Conservation (phyloP, 1,140 invertebrate species). For the Drosophila elegans region DNA sequence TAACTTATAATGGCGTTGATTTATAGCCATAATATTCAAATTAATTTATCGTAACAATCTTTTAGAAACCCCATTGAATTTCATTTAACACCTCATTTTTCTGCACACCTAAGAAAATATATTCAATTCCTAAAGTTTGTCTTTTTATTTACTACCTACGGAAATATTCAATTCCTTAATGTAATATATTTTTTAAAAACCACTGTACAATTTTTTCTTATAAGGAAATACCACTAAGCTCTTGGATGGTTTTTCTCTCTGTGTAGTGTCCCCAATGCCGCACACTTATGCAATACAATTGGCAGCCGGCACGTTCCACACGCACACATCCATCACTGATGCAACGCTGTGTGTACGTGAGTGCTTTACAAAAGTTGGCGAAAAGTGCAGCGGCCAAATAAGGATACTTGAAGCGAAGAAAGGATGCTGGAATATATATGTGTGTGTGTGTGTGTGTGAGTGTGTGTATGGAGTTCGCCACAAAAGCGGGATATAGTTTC, state of each 20-base stretch:
- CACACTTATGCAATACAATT: conserved; percentile 67
- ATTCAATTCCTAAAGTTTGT: no score
- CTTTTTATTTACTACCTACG: no score
- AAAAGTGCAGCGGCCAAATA: conserved; percentile 42
- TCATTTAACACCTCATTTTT: no score
- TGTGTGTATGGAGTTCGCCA: conserved; percentile 17
- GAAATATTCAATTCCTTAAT: no score
- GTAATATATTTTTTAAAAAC: no score
- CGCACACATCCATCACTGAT: conserved; percentile 25
- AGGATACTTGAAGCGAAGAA: conserved; percentile 29
- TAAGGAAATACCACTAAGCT: no score
- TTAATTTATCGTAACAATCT: no score
- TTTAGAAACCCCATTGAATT: no score
- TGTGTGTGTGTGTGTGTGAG: background rate
- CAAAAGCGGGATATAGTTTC: conserved; percentile 16
- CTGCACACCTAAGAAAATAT: no score
- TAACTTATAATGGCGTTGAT: no score
- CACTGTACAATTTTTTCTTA: no score
- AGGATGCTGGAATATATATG: conserved; percentile 1
- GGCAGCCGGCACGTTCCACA: conserved; percentile 49
- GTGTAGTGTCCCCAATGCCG: conserved; percentile 33
- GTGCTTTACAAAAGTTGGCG: conserved; percentile 61
- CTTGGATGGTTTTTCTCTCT: background rate
- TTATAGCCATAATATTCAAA: no score
- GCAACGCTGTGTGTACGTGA: conserved; percentile 56